phyloP scores from a whole-genome alignment of 2,797 vertebrate species.

The Pseudocheirus occidentalis region DNA sequence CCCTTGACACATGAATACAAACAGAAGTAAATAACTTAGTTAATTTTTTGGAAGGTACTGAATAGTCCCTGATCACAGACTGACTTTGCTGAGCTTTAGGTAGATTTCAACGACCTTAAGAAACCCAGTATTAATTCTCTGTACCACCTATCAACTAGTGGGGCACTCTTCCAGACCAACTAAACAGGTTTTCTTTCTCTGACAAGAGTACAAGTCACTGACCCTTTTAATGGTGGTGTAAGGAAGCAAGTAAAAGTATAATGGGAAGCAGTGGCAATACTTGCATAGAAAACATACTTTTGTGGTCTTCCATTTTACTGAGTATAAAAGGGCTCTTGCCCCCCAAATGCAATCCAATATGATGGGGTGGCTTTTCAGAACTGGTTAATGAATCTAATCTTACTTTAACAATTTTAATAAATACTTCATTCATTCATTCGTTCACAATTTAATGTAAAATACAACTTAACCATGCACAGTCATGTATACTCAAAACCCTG shows the following conservation, averaged over 20 bases:
- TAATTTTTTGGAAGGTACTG: constrained; percentile 34
- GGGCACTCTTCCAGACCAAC: not conserved
- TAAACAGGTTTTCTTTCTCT: not conserved
- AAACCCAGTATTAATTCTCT: not conserved
- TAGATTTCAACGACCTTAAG: not conserved
- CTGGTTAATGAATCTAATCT: not conserved
- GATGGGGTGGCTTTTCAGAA: not conserved
- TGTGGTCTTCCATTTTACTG: not conserved
- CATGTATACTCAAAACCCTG: not conserved
- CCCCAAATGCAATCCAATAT: not conserved
- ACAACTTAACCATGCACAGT: not conserved
- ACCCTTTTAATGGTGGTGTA: not conserved
- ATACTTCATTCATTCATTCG: not conserved
- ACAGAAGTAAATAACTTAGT: not conserved
- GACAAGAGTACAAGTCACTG: not conserved
- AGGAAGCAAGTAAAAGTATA: not conserved
- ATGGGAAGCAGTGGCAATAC: not conserved
- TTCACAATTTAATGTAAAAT: not conserved
- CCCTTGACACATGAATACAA: not conserved
- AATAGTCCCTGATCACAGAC: not conserved
- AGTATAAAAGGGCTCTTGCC: not conserved
- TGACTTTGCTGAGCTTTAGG: not conserved
- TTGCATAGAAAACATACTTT: not conserved
- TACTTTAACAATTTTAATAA: not conserved
- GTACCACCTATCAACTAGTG: not conserved